Evolutionary conservation across 2,797 vertebrate genomes (phyloP), one percentile per base, ranked within the genome.

Genomic region (Poecilia wingei): DNA sequence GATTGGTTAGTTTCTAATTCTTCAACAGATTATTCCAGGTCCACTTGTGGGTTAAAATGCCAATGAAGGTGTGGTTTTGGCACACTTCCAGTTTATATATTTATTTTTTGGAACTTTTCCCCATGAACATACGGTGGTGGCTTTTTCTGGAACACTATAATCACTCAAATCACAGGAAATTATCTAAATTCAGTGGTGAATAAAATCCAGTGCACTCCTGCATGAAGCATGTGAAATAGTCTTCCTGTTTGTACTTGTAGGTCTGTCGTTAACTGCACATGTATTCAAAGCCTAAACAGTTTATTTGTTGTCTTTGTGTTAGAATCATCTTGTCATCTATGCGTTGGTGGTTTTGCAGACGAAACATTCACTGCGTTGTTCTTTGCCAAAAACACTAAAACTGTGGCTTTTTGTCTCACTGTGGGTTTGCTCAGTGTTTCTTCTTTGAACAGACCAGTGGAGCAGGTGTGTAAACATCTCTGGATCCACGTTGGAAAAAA

Each of bases 341-440:
- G 33, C 8, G 10, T 82, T 39, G 72, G 14, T 78, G 79, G 57
- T 41, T 85, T 79, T 64, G 53, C 33, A 41, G 66, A 49, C 71
- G 33, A 53, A 70, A 41, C 71, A 25, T 49, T 85, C 28, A 47
- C 47, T 2, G 6, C n/a, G 20, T 59, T 75, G 64, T 73, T 55
- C 25, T 66, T 53, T 18, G 79, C 71, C 64, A 81, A 71, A 45
- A 74, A 61, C 47, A 66, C 74, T 7, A 80, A 86, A 76, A 75
- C 41, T 45, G 46, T 74, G 33, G 22, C 28, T 79, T 77, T 25
- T 20, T 75, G 28, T 7, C 0, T 49, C 51, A 2, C 36, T 25
- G 36, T 6, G 28, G 0, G 69, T 46, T 75, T 45, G 8, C 49
- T 33, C 33, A 55, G 33, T 5, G 9, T 7, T 61, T 75, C 20